These are phyloP conservation scores for Salvelinus fontinalis DNA, from an alignment of 2,113 vertebrate species.

Conservation along the genomic window DNA sequence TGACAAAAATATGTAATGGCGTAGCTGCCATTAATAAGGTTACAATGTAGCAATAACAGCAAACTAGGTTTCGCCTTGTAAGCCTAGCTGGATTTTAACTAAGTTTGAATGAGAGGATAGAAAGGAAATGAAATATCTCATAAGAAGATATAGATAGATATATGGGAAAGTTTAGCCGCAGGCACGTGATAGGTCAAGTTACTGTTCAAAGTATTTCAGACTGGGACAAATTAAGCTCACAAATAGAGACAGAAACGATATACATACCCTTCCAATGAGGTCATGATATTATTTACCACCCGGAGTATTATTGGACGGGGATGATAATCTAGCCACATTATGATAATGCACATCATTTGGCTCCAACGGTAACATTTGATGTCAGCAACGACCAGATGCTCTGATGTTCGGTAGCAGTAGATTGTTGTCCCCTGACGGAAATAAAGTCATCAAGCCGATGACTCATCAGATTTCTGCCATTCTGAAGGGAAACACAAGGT, in stretches of 20 bases:
- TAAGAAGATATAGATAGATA: slow-evolving; percentile 49
- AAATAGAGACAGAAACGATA: slow-evolving; percentile 41
- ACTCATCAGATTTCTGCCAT: background rate
- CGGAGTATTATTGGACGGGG: slow-evolving; percentile 1
- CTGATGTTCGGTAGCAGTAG: slow-evolving; percentile 5
- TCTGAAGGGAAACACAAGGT: background rate
- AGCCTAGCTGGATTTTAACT: slow-evolving; percentile 42
- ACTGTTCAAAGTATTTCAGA: slow-evolving; percentile 54
- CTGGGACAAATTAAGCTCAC: slow-evolving; percentile 23
- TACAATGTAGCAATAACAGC: background rate
- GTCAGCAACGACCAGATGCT: slow-evolving; percentile 8
- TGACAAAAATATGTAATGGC: background rate
- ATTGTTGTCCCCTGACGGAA: background rate
- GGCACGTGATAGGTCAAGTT: slow-evolving; percentile 57
- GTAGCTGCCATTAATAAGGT: background rate
- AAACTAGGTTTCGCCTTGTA: slow-evolving; percentile 12
- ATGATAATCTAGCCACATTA: slow-evolving; percentile 4
- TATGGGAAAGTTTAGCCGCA: slow-evolving; percentile 40
- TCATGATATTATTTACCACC: slow-evolving; percentile 46
- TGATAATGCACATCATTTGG: background rate
- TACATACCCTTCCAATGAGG: slow-evolving; percentile 43
- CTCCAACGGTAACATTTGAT: background rate
- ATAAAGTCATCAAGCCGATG: background rate
- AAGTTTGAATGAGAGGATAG: slow-evolving; percentile 3
- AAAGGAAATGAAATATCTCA: slow-evolving; percentile 31